Evolutionary conservation across 2,888 invertebrate genomes (phyloP), one percentile per base, ranked within the genome.

Genomic region (Macrosiphum euphorbiae): DNA sequence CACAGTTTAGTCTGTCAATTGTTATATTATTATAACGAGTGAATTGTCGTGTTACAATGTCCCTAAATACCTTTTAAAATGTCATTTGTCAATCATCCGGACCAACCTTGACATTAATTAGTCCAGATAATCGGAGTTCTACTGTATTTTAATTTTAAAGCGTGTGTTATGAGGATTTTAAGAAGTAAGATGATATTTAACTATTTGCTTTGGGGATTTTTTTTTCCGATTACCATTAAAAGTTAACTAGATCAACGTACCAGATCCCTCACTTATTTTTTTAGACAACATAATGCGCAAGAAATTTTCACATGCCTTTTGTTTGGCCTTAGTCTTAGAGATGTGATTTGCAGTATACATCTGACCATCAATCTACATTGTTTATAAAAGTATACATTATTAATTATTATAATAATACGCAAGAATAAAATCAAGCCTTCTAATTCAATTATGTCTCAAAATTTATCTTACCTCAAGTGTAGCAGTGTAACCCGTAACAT

Each of bases 241-340:
- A 78, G 78, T 35, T 35, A 78, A 35, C 7, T 5, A 90, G 2
- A 41, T 90, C 0, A 78, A 84, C 41, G 94, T 94, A n/a, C 93
- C 94, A 7, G 95, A 95, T 86, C 41, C 52, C 90, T 96, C 96
- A 10, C 96, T 96, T 96, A 97, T 97, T 95, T 97, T 97, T 95
- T 96, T 96, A 94, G 97, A 96, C 94, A 98, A 97, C 95, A 97
- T 96, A 95, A 97, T 97, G 44, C 97, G 96, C 94, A 98, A 96
- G 35, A 98, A 98, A 95, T 97, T 97, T 96, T 98, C 98, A 52
- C 98, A 98, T 0, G 98, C 98, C 95, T 97, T 97, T 95, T 98
- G 97, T 95, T 98, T 98, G 8, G 98, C 98, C 90, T 96, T 96
- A 95, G 97, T 96, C 95, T 98, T 98, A 92, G 97, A 97, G 91